Percentiles rank a stretch among this genome's conserved stretches.
Evolutionary conservation across 2,888 invertebrate species (phyloP).

Genomic region (Xanthostigma xanthostigma): DNA sequence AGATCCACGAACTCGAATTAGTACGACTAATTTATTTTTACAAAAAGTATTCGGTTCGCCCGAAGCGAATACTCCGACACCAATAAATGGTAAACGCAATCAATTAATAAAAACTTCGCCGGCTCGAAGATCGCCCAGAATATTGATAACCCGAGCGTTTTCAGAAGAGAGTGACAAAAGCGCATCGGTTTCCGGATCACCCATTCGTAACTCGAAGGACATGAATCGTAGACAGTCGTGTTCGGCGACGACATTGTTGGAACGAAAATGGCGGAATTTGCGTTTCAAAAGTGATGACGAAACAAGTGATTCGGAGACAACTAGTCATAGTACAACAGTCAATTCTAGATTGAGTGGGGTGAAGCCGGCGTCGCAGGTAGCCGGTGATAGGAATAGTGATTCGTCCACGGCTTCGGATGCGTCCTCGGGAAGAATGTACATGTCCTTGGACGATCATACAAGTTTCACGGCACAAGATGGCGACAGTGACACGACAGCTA

Average conservation of each 20-base stretch:
- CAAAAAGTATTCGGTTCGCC: conserved; percentile 43
- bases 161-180: conserved; percentile 53
- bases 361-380: conserved; percentile 18
- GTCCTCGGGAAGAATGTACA: conserved; percentile 25
- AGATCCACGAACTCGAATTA: conserved; percentile 32
- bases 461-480: conserved; percentile 6
- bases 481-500: conserved; percentile 15
- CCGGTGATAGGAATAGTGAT: conserved; percentile 27
- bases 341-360: conserved; percentile 7
- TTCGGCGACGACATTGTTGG: conserved; percentile 28
- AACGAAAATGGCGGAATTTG: conserved; percentile 27
- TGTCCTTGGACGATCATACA: conserved; percentile 24
- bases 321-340: conserved; percentile 13
- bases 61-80: conserved; percentile 13
- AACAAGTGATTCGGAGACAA: conserved; percentile 20
- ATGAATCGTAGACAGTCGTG: conserved; percentile 25
- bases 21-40: conserved; percentile 41
- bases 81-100: conserved; percentile 16
- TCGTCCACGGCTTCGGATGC: conserved; percentile 30
- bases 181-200: conserved; percentile 30
- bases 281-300: conserved; percentile 18
- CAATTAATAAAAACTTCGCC: conserved; percentile 18
- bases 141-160: conserved; percentile 56
- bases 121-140: conserved; percentile 42
- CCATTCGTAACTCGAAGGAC: conserved; percentile 17